These are phyloP conservation scores for Drosophila quinaria DNA, from an alignment of 2,888 invertebrate genomes.

Conservation along the genomic window DNA sequence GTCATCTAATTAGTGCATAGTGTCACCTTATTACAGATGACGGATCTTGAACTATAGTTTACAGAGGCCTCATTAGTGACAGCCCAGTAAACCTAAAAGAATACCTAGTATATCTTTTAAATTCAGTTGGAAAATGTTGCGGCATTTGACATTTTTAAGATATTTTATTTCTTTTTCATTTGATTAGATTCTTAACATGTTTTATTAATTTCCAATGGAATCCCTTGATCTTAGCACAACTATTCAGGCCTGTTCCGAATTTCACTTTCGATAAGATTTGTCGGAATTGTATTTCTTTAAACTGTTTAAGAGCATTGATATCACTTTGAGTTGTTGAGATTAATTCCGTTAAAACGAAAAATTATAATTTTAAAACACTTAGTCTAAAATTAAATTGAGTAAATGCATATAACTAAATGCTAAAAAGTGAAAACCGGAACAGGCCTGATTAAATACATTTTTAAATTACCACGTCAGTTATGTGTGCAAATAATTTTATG, in stretches of 20 bases:
- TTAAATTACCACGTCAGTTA: too few species aligned
- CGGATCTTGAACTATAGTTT: conserved; percentile 13
- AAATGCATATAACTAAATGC: too few species aligned
- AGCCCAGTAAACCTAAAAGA: conserved; percentile 48
- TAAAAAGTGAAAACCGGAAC: too few species aligned
- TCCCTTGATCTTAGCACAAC: background rate
- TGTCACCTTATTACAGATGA: conserved; percentile 17
- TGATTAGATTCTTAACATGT: background rate
- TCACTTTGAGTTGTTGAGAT: too few species aligned
- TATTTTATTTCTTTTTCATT: background rate
- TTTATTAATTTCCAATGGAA: background rate
- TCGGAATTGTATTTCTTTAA: too few species aligned
- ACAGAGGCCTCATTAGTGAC: conserved; percentile 62
- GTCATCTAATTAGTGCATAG: conserved; percentile 51
- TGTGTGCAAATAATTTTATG: background rate
- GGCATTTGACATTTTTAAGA: conserved; percentile 4
- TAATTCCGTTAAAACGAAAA: too few species aligned
- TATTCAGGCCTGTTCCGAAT: too few species aligned
- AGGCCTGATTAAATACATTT: too few species aligned
- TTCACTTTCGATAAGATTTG: too few species aligned
- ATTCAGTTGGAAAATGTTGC: background rate
- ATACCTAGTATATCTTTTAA: background rate
- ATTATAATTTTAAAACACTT: too few species aligned
- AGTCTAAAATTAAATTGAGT: too few species aligned
- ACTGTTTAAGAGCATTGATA: too few species aligned